Base-by-base conservation (phyloP, 2,797 vertebrate species). In the Eulemur rubriventer region DNA sequence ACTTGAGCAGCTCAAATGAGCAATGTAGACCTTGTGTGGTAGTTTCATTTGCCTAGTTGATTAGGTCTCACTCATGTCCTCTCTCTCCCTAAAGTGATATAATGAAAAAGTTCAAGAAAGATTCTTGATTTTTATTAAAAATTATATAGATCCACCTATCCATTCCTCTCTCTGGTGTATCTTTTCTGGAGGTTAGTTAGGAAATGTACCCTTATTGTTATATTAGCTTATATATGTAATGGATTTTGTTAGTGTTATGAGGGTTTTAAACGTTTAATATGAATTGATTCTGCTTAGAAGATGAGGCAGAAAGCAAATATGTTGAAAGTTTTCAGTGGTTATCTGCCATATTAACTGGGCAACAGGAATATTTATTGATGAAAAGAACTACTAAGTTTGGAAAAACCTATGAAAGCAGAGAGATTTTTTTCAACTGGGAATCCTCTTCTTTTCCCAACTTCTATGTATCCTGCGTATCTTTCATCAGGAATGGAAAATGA, bases 31-130 rank as follows among this genome's bases (percentile, higher is more conserved):
- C 46, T 69, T 63, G 70, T 63, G 57, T 96, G 97, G 92, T 98
- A 95, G 98, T 98, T 97, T 97, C 96, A 95, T 94, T 97, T 89
- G 41, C 72, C 35, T 97, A 96, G 91, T 95, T 97, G 88, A 93
- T 97, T 93, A 96, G 73, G 33, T 83, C 73, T 97, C 96, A 91
- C 89, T 97, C 88, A 89, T 97, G 17, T 63, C 9, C 20, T 41
- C 46, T 57, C n/a, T 80, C 7, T 96, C 80, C 63, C 72, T 79
- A 96, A 96, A 96, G 82, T 94, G 84, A 82, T 33, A 78, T 95
- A 95, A 87, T 89, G 81, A 92, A 95, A 97, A 96, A 92, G 24
- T 92, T 94, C 50, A 43, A 96, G 75, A 96, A 95, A 94, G 96
- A 98, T 94, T 35, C 81, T 70, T 86, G 94, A 90, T 96, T 83